Conservation (phyloP, 2,888 invertebrate species). For the Agrochola macilenta region DNA sequence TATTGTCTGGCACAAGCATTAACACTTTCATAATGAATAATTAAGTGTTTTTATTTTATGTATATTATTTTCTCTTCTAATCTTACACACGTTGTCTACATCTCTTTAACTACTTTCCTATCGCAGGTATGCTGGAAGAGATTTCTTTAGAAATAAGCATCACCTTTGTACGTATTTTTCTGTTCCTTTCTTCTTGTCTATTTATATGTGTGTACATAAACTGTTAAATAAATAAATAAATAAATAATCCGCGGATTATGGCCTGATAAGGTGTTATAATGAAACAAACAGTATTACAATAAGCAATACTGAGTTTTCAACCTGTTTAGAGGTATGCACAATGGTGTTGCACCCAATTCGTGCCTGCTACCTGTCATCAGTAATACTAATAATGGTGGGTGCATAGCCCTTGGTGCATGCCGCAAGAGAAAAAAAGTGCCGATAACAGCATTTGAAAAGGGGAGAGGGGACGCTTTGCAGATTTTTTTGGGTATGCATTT, state of each 20-base stretch:
- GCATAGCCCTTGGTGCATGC: slow-evolving; percentile 23
- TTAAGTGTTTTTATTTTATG: too few species aligned
- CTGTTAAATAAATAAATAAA: too few species aligned
- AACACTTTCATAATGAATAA: background rate
- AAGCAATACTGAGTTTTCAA: slow-evolving; percentile 18
- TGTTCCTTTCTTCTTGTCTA: too few species aligned
- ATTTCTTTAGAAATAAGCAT: too few species aligned
- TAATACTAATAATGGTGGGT: slow-evolving; percentile 21
- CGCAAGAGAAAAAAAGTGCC: slow-evolving; percentile 29
- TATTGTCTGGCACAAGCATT: slow-evolving; percentile 35
- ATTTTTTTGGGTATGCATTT: slow-evolving; percentile 2
- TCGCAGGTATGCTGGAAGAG: too few species aligned
- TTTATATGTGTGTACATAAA: too few species aligned
- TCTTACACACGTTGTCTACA: too few species aligned
- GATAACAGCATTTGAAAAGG: slow-evolving; percentile 7
- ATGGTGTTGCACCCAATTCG: slow-evolving; percentile 32
- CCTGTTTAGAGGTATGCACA: slow-evolving; percentile 45
- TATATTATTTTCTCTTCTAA: too few species aligned
- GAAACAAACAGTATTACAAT: slow-evolving; percentile 23
- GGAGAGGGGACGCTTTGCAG: background rate
- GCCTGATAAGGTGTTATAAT: slow-evolving; percentile 30
- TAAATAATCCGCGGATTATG: slow-evolving; percentile 25
- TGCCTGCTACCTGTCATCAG: slow-evolving; percentile 46
- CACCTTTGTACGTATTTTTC: too few species aligned
- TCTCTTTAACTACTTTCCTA: too few species aligned